A percentile compares a stretch with the other conserved stretches of the same genome.
These are phyloP conservation scores for Griposia aprilina DNA, from an alignment of 2,888 invertebrate genomes.

Conservation along the genomic window DNA sequence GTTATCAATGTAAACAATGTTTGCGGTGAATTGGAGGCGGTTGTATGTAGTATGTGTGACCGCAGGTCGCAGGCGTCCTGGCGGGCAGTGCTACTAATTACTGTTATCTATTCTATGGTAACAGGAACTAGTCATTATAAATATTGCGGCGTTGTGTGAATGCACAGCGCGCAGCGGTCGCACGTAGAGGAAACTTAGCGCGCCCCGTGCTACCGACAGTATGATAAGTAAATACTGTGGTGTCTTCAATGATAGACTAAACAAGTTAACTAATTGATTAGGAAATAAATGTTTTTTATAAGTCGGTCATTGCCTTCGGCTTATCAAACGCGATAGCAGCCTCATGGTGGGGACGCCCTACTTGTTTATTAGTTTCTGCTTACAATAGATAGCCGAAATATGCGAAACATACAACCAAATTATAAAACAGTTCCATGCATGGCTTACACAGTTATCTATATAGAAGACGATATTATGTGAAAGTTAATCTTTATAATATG, in stretches of 20 bases:
- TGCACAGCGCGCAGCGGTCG: not conserved
- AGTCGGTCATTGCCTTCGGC: conserved; percentile 32
- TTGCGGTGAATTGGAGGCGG: not conserved
- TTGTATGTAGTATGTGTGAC: not conserved
- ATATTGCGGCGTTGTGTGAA: not conserved
- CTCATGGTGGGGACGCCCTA: not conserved
- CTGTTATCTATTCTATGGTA: conserved; percentile 8
- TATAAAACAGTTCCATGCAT: not conserved
- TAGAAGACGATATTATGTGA: conserved; percentile 6
- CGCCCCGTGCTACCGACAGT: not conserved
- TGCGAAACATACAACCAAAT: not conserved
- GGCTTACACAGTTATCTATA: not conserved
- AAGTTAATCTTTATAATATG: conserved; percentile 4
- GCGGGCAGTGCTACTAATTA: not conserved
- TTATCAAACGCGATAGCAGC: conserved; percentile 22
- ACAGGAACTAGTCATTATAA: not conserved
- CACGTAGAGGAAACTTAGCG: not conserved
- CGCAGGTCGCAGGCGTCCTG: not conserved
- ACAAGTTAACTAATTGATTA: conserved; percentile 43
- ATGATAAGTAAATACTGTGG: not conserved
- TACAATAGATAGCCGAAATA: not conserved
- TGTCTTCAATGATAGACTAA: conserved; percentile 26
- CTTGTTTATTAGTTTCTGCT: conserved; percentile 22
- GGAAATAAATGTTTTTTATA: conserved; percentile 33
- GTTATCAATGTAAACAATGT: not conserved